phyloP scores from a whole-genome alignment of 2,797 vertebrate species.

The Gila robusta region DNA sequence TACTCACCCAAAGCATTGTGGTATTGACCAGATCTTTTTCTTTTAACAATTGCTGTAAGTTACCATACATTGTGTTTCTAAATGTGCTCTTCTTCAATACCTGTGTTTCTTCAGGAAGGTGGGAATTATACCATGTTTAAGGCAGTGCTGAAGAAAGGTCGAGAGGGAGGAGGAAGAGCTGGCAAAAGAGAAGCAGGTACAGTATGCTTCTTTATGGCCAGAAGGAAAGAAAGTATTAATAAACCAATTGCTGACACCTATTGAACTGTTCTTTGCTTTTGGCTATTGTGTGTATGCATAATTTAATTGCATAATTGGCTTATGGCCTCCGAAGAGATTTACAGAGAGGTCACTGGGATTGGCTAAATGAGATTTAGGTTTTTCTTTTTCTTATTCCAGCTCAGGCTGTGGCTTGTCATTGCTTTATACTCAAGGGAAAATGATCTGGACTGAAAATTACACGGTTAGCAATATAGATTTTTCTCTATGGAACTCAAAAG shows the following conservation, averaged over 20 bases:
- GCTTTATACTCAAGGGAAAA: not conserved
- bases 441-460: not conserved
- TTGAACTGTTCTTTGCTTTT: conserved; percentile 14
- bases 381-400: not conserved
- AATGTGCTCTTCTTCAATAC: not conserved
- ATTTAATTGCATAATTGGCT: conserved; percentile 50
- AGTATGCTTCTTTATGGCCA: not conserved
- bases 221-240: not conserved
- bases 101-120: conserved; percentile 31
- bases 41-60: not conserved
- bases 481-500: too few relatives aligned
- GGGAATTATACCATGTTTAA: conserved; percentile 54
- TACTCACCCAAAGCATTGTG: not conserved
- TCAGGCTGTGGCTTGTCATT: conserved; percentile 11
- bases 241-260: not conserved
- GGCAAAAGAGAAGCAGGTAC: conserved; percentile 56
- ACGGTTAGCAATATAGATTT: too few relatives aligned
- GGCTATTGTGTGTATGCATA: conserved; percentile 16
- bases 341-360: not conserved
- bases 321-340: conserved; percentile 3
- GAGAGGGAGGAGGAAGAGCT: conserved; percentile 52
- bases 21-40: not conserved
- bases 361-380: not conserved
- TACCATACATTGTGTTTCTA: not conserved
- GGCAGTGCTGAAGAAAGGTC: conserved; percentile 46